Conservation (phyloP, 2,888 invertebrate species). For the Dione juno region DNA sequence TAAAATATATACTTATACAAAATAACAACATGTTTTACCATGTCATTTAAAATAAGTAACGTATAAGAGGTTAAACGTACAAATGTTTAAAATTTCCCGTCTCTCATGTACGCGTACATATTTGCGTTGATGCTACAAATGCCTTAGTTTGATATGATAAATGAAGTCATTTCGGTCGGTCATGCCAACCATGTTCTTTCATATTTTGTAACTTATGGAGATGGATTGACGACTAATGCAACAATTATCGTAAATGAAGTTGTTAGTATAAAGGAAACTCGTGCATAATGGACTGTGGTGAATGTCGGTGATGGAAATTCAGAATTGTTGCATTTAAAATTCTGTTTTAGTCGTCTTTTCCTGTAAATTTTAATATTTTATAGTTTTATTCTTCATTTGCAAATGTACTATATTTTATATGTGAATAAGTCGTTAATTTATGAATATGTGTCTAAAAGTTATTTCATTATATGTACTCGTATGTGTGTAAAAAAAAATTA, state of each 20-base stretch:
- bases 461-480: too few species aligned
- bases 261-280: conserved; percentile 18
- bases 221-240: conserved; percentile 18
- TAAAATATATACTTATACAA: too few species aligned
- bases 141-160: conserved; percentile 40
- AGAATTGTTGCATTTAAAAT: neutral
- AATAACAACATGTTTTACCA: too few species aligned
- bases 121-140: conserved; percentile 37
- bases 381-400: neutral
- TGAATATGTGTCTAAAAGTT: too few species aligned
- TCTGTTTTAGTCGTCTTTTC: neutral
- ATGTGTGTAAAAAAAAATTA: too few species aligned
- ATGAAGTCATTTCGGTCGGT: conserved; percentile 39
- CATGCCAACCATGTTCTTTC: conserved; percentile 39
- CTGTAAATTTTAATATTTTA: neutral
- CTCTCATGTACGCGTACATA: conserved; percentile 41
- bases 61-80: neutral
- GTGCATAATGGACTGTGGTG: neutral
- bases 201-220: conserved; percentile 37
- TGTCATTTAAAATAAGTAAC: conserved; percentile 4
- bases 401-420: too few species aligned
- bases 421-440: too few species aligned
- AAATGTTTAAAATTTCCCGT: conserved; percentile 39
- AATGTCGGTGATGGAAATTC: neutral
- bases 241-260: conserved; percentile 17